phyloP scores from a whole-genome alignment of 2,113 vertebrate species.

The Scopus umbretta region DNA sequence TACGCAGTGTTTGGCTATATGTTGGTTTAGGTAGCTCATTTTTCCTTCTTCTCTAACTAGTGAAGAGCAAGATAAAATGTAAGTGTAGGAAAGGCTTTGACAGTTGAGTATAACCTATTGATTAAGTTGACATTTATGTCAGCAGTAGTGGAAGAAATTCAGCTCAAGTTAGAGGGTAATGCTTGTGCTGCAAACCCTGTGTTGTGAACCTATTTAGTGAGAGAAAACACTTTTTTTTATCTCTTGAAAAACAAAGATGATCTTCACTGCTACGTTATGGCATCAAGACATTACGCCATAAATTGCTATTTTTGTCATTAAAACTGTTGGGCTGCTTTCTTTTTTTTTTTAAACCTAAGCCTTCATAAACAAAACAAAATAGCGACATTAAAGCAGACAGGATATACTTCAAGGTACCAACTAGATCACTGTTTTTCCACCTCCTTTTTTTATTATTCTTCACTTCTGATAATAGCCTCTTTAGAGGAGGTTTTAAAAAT shows the following conservation, averaged over 20 bases:
- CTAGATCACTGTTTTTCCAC: neutral
- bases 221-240: neutral
- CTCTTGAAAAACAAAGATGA: neutral
- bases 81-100: neutral
- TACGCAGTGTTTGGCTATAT: neutral
- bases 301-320: conserved; percentile 24
- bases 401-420: neutral
- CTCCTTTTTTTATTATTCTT: conserved; percentile 36
- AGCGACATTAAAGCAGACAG: neutral
- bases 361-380: neutral
- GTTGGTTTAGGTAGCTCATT: neutral
- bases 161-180: neutral
- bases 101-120: neutral
- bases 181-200: neutral
- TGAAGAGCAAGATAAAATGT: neutral
- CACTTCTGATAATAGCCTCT: neutral
- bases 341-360: neutral
- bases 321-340: neutral
- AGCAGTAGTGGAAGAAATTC: neutral
- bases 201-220: neutral
- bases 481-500: conserved; percentile 22
- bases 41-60: neutral
- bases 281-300: neutral
- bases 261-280: neutral
- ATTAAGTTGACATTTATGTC: neutral